Conservation (phyloP, 2,888 invertebrate genomes). For the Aspidapion aeneum region DNA sequence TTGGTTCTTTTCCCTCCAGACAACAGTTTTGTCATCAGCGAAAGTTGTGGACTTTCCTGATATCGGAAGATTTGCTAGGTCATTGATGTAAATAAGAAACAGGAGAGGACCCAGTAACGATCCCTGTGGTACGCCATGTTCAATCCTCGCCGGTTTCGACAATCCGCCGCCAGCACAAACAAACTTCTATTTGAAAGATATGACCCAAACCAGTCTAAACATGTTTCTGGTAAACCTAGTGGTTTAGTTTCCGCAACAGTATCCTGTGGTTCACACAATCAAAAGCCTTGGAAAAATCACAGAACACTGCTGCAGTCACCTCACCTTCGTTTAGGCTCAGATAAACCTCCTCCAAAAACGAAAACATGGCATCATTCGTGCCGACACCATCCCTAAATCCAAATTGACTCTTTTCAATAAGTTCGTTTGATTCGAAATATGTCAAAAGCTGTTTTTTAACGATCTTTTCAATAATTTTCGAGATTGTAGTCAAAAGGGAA, state of each 20-base stretch:
- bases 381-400: background rate
- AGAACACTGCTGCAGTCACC: background rate
- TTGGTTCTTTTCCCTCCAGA: too few relatives aligned
- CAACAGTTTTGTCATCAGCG: too few relatives aligned
- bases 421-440: background rate
- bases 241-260: background rate
- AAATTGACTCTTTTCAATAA: background rate
- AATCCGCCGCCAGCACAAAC: background rate
- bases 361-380: background rate
- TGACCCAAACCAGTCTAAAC: background rate
- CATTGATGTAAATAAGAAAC: too few relatives aligned
- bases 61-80: too few relatives aligned
- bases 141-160: too few relatives aligned
- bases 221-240: background rate
- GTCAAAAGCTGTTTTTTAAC: background rate
- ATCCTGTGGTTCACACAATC: background rate
- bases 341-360: background rate
- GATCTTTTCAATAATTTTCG: background rate
- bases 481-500: background rate
- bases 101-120: too few relatives aligned
- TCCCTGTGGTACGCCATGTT: too few relatives aligned
- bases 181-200: background rate
- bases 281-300: background rate
- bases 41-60: too few relatives aligned
- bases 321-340: background rate